Evolutionary conservation across 2,113 vertebrate species (phyloP), one percentile per base, ranked within the genome.

Genomic region (Ictalurus furcatus): DNA sequence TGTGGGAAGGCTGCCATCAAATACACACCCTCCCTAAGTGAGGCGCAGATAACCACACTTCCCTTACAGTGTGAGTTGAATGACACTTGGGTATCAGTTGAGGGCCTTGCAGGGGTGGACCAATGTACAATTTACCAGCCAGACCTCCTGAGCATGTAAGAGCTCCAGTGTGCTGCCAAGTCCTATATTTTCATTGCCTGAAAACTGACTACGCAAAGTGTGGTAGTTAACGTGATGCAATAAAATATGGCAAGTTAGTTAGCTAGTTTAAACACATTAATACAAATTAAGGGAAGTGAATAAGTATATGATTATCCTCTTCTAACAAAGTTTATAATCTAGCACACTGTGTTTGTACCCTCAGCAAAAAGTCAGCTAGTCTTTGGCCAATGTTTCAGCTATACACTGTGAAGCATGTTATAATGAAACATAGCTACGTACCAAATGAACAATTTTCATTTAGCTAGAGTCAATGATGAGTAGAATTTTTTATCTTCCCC

Each of bases 1-100:
- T 58, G 89, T 91, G 83, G 87, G 90, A 94, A 89, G 86, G 58
- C 90, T 44, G 79, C 23, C 16, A 85, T 65, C 78, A 56, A 85
- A 87, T 63, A 37, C 87, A 89, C 52, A 44, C 48, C 63, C 25
- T 37, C 74, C 58, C 30, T 65, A 59, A 40, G 81, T 4, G 28
- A 21, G 37, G 56, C 9, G 25, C 65, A 84, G 80, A 84, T 83
- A 83, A 69, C 54, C 78, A 71, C 2, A 16, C 30, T 88, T 83
- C 52, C 44, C 1, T 73, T 83, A 58, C n/a, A 71, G n/a, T 44
- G 9, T 58, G 56, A 88, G 14, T 37, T 44, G 40, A 56, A 34
- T 34, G 44, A 14, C 44, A 25, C 40, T 65, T 54, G 59, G 44
- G 23, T 81, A 25, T 79, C 6, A 28, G 28, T 14, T 48, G 40